Percentiles rank a stretch among this genome's conserved stretches.
phyloP scores from a whole-genome alignment of 2,113 vertebrate species.

The Sturnira hondurensis region DNA sequence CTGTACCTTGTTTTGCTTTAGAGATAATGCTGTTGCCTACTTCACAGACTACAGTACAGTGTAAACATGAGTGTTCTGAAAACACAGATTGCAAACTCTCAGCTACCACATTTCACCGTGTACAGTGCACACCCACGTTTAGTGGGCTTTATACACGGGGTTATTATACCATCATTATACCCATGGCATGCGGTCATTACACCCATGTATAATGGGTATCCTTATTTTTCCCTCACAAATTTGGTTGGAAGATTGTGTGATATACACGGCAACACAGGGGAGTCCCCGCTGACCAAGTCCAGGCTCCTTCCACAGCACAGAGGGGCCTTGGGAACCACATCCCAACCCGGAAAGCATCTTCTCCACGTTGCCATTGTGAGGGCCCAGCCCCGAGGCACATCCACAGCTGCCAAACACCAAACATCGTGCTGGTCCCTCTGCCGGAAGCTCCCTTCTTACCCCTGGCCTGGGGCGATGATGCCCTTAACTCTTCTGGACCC shows the following conservation, averaged over 20 bases:
- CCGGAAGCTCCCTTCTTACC: not conserved
- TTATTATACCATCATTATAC: too few relatives aligned
- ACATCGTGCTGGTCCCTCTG: not conserved
- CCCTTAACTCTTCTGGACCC: too few relatives aligned
- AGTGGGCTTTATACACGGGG: too few relatives aligned
- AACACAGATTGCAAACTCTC: not conserved
- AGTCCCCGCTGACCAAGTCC: not conserved
- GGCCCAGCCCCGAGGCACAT: not conserved
- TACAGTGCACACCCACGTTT: too few relatives aligned
- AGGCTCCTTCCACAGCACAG: not conserved
- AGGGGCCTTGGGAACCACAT: not conserved
- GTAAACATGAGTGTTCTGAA: not conserved
- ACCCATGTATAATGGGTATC: too few relatives aligned
- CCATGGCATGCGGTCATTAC: too few relatives aligned
- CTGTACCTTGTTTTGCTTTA: not conserved
- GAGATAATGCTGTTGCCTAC: not conserved
- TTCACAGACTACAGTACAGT: not conserved
- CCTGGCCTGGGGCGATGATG: not conserved
- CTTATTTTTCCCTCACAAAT: too few relatives aligned
- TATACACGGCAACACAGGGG: too few relatives aligned
- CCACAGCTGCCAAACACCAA: not conserved
- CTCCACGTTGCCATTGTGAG: fast-evolving
- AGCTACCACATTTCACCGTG: not conserved
- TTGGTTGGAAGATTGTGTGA: too few relatives aligned
- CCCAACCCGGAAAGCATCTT: not conserved